Conservation (phyloP, 2,888 invertebrate species). For the Apoderus coryli region DNA sequence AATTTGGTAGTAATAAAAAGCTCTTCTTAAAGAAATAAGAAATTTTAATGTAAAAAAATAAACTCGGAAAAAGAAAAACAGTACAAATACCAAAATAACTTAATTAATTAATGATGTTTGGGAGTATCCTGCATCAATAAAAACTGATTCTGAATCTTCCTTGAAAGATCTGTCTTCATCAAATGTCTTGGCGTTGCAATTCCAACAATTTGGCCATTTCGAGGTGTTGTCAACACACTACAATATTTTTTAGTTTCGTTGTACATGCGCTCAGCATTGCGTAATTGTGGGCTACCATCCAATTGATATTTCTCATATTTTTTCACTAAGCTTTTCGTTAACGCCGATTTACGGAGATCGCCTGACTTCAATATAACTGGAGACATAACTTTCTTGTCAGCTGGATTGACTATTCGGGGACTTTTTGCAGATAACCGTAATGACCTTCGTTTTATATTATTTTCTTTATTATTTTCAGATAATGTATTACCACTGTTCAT, state of each 20-base stretch:
- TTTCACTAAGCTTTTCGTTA: slow-evolving; percentile 11
- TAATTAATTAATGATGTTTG: no score
- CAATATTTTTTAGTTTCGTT: slow-evolving; percentile 7
- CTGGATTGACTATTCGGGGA: no score
- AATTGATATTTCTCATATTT: slow-evolving; percentile 12
- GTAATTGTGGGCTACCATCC: slow-evolving; percentile 6
- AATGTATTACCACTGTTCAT: no score
- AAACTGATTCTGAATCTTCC: slow-evolving; percentile 10
- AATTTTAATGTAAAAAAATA: no score
- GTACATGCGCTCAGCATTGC: slow-evolving; percentile 9
- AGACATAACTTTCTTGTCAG: no score
- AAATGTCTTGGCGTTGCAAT: slow-evolving; percentile 1
- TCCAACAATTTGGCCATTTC: slow-evolving; percentile 3
- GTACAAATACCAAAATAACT: no score
- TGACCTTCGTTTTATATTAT: no score
- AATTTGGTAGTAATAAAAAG: no score
- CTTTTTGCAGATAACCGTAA: no score
- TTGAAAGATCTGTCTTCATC: slow-evolving; percentile 8
- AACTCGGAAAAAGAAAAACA: no score
- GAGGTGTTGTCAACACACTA: slow-evolving; percentile 9
- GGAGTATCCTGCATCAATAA: slow-evolving; percentile 11
- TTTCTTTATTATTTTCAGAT: no score
- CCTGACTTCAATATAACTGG: slow-evolving; percentile 10
- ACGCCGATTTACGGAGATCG: slow-evolving; percentile 9
- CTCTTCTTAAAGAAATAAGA: no score